phyloP scores from a whole-genome alignment of 2,113 vertebrate genomes.

The Triplophysa rosa region DNA sequence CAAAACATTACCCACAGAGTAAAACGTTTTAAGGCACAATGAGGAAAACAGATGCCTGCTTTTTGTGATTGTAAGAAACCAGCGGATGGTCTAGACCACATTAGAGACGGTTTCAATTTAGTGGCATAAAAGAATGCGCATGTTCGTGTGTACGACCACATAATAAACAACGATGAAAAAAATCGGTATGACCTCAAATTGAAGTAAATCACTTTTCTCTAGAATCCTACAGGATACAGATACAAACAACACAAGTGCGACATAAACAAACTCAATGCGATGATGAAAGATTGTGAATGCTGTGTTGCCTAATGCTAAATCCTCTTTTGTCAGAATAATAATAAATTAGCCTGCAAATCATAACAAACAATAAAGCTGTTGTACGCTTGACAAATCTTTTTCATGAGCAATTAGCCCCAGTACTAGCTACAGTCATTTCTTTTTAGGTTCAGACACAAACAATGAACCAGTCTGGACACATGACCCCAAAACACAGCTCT shows the following conservation, averaged over 20 bases:
- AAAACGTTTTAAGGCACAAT: conserved; percentile 12
- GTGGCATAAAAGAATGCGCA: neutral
- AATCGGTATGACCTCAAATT: neutral
- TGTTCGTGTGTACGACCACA: conserved; percentile 1
- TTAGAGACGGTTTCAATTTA: conserved; percentile 21
- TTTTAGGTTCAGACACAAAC: neutral
- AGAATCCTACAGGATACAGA: neutral
- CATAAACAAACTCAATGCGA: neutral
- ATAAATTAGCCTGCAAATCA: too few species aligned
- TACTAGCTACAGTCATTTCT: neutral
- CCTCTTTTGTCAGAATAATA: too few species aligned
- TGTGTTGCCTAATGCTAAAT: too few species aligned
- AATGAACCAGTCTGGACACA: neutral
- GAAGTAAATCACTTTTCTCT: neutral
- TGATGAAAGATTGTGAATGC: too few species aligned
- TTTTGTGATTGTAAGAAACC: neutral
- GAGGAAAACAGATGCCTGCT: neutral
- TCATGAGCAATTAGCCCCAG: too few species aligned
- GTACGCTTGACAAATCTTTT: too few species aligned
- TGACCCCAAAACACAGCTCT: neutral
- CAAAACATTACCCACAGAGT: neutral
- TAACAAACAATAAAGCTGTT: too few species aligned
- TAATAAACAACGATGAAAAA: neutral
- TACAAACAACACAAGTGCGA: conserved; percentile 3
- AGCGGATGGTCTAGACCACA: conserved; percentile 10